Base-by-base conservation (phyloP, 2,888 invertebrate species). In the Imbricaverruca yamaguchii region DNA sequence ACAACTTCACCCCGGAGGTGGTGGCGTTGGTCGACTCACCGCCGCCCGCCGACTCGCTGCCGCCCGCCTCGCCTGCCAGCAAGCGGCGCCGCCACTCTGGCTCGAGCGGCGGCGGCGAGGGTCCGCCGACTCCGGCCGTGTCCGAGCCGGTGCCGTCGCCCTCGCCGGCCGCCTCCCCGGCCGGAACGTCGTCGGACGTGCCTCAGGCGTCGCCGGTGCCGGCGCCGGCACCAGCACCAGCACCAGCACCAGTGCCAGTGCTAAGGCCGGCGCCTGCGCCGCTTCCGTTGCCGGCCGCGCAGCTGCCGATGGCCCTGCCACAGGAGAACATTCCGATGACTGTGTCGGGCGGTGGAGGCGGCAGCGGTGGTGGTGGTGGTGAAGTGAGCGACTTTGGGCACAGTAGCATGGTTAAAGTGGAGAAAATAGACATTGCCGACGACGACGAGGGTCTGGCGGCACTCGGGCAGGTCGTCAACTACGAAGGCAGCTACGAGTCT, bases 61-160 rank as follows among this genome's bases (percentile, higher is more conserved):
- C 59, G 1, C 12, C 2, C 74, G 53, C 18, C 74, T 74, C 74
- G 15, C 74, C 74, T 12, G 74, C 74, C 55, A 74, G 53, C 74
- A 74, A 74, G 74, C 74, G 74, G 55, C 74, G 74, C 11, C 74
- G 74, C 69, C 18, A 25, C 74, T 74, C 74, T 2, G 74, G 74
- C 55, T 74, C 74, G 8, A 53, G 74, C 74, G 18, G 74, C 53
- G 53, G 53, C 55, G 53, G 53, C 55, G 74, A 74, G 7, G 74
- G 74, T 7, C 74, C 53, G 74, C 53, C 18, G 18, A 74, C 74
- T 1, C 53, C 55, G 21, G 74, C 74, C 21, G 74, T 21, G 18
- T 39, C 69, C 39, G 65, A 65, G n/a, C n/a, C 69, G 13, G 13
- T 23, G n/a, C 21, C 74, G 10, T 74, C 74, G 21, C 74, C 74